Conservation (phyloP, 2,888 invertebrate species). For the Platypus cylindrus region DNA sequence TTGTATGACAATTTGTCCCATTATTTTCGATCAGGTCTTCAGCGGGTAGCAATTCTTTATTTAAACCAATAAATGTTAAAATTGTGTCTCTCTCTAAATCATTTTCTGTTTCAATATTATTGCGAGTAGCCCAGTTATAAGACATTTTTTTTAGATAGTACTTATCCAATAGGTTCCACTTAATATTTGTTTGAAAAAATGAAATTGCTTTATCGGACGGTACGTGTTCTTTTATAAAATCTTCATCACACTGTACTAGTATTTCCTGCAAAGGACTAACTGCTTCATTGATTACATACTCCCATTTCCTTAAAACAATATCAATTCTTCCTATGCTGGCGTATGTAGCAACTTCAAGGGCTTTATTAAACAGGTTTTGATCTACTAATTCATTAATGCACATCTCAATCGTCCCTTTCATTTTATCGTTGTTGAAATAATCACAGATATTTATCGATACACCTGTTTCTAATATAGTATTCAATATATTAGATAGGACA, state of each 20-base stretch:
- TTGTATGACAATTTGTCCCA: conserved; percentile 7
- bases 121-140: conserved; percentile 28
- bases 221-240: conserved; percentile 47
- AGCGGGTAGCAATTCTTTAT: neutral
- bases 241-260: conserved; percentile 48
- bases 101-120: conserved; percentile 22
- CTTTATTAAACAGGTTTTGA: conserved; percentile 41
- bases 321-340: conserved; percentile 39
- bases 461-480: conserved; percentile 30
- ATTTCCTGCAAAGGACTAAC: conserved; percentile 38
- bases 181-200: conserved; percentile 47
- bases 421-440: conserved; percentile 24
- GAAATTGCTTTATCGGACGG: conserved; percentile 48
- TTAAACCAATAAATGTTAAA: conserved; percentile 6
- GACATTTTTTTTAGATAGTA: conserved; percentile 37
- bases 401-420: conserved; percentile 38
- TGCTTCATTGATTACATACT: conserved; percentile 38
- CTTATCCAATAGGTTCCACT: conserved; percentile 35
- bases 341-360: conserved; percentile 44
- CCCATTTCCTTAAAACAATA: conserved; percentile 44
- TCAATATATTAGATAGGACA: conserved; percentile 23
- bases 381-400: conserved; percentile 43
- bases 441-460: conserved; percentile 40
- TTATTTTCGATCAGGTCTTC: conserved; percentile 9
- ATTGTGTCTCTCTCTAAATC: conserved; percentile 28